These are phyloP conservation scores for Heliornis fulica DNA, from an alignment of 2,113 vertebrate genomes.

Conservation along the genomic window DNA sequence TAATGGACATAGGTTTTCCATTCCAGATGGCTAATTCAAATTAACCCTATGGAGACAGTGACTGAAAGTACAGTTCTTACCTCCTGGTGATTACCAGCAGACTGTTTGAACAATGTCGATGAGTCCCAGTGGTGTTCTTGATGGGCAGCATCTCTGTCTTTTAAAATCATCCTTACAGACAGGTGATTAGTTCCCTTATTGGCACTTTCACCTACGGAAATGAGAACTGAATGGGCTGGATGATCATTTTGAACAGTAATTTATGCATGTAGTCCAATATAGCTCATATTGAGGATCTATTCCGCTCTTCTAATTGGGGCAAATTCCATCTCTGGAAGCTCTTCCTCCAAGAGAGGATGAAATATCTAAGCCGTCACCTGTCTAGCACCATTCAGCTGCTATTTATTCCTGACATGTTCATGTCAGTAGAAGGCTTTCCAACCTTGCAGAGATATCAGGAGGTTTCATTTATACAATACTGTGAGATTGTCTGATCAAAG, in stretches of 20 bases:
- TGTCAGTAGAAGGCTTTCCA: slow-evolving; percentile 51
- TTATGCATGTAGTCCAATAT: slow-evolving; percentile 24
- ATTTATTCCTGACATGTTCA: slow-evolving; percentile 19
- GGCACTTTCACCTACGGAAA: slow-evolving; percentile 23
- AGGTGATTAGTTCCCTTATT: slow-evolving; percentile 19
- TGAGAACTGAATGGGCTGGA: background rate
- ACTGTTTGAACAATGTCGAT: background rate
- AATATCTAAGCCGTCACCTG: slow-evolving; percentile 35
- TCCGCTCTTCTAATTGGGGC: slow-evolving; percentile 2
- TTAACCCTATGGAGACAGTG: background rate
- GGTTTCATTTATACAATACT: slow-evolving; percentile 34
- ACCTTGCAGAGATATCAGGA: slow-evolving; percentile 12
- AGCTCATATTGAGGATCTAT: background rate
- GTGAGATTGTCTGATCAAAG: slow-evolving; percentile 59
- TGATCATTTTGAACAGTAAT: slow-evolving; percentile 14
- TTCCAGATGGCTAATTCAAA: background rate
- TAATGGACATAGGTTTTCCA: background rate
- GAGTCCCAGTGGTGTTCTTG: background rate
- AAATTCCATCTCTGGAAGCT: slow-evolving; percentile 20
- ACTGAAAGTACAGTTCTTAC: background rate
- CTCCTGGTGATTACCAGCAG: background rate
- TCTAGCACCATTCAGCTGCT: slow-evolving; percentile 24
- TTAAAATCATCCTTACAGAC: slow-evolving; percentile 9
- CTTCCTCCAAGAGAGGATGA: slow-evolving; percentile 8
- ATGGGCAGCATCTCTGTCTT: background rate